Percentiles rank a stretch among this genome's conserved stretches.
Evolutionary conservation across 2,797 vertebrate genomes (phyloP).

Genomic region (Rachycentron canadum): DNA sequence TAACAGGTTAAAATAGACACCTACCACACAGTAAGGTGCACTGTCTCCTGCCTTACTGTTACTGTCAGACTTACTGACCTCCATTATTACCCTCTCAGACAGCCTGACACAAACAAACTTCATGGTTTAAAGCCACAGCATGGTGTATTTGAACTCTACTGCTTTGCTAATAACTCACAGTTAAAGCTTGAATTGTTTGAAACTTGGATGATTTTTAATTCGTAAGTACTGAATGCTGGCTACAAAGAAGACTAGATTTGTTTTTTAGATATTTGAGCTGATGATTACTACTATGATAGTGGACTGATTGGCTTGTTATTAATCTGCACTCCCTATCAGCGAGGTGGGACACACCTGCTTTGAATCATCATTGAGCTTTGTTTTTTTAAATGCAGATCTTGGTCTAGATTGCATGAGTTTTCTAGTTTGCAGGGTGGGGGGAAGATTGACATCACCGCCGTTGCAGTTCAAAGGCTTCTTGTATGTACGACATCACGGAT

Average conservation of each 20-base stretch:
- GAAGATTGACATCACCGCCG: conserved; percentile 32
- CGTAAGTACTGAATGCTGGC: conserved; percentile 40
- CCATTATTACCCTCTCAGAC: conserved; percentile 43
- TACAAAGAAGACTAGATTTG: conserved; percentile 30
- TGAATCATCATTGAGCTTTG: conserved; percentile 40
- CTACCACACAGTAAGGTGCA: conserved; percentile 28
- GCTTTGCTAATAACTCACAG: conserved; percentile 44
- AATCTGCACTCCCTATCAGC: conserved; percentile 37
- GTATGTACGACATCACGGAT: conserved; percentile 58
- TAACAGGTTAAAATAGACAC: conserved; percentile 39
- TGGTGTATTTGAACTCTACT: conserved; percentile 50
- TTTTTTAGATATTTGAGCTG: conserved; percentile 44
- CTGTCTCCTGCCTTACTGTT: conserved; percentile 33
- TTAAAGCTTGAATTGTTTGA: conserved; percentile 53
- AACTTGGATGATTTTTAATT: conserved; percentile 50
- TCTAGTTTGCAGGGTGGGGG: conserved; percentile 46
- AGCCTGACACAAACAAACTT: conserved; percentile 41
- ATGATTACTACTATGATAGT: conserved; percentile 48
- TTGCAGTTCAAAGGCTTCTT: conserved; percentile 58
- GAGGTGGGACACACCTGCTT: conserved; percentile 43
- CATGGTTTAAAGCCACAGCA: conserved; percentile 40
- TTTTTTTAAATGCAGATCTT: conserved; percentile 42
- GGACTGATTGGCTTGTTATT: conserved; percentile 64
- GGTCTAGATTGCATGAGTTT: conserved; percentile 65
- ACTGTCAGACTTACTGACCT: conserved; percentile 17